Base-by-base conservation (phyloP, 2,797 vertebrate species). In the Tolypeutes matacus region DNA sequence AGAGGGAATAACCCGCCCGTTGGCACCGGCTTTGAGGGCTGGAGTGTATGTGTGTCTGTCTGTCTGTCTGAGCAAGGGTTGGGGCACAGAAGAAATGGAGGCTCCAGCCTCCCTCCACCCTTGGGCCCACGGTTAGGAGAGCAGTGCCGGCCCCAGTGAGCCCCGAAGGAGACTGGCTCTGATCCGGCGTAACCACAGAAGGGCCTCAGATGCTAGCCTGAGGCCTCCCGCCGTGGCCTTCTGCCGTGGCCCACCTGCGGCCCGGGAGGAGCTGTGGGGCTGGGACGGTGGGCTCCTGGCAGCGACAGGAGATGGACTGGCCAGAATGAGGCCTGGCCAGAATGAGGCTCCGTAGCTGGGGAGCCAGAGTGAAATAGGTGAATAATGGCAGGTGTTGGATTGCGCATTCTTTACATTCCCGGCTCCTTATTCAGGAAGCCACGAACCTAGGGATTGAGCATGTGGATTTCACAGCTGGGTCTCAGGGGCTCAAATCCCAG, bases 231-330 rank as follows among this genome's bases (percentile, higher is more conserved):
- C 21, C 39, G n/a, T 3, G 85, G 42, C 42, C 42, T 29, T 34
- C 62, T 17, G 4, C 21, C 39, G 36, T 3, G 85, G n/a, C 11
- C 64, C 27, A 49, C 80, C n/a, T 70, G 65, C 11, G 0, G 2
- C 21, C 29, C 4, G 2, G n/a, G 14, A 65, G n/a, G 1, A 62
- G 73, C 23, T 6, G 53, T 2, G 29, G 29, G 58, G 31, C 34
- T 4, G 1, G 11, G 46, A 21, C 21, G 34, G 34, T 18, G 7
- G 25, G 65, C 34, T 58, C 23, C 60, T 10, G 65, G 39, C n/a
- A 13, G 49, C 0, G 0, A 10, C 15, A 0, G 18, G 46, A 14
- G 5, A 0, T 1, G 51, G 53, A 15, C 6, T 17, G 3, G 14
- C 64, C 29, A 39, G 73, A 46, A 46, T 8, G 46, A 46, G 46